phyloP scores from a whole-genome alignment of 2,797 vertebrate genomes.

The Chelon auratus region DNA sequence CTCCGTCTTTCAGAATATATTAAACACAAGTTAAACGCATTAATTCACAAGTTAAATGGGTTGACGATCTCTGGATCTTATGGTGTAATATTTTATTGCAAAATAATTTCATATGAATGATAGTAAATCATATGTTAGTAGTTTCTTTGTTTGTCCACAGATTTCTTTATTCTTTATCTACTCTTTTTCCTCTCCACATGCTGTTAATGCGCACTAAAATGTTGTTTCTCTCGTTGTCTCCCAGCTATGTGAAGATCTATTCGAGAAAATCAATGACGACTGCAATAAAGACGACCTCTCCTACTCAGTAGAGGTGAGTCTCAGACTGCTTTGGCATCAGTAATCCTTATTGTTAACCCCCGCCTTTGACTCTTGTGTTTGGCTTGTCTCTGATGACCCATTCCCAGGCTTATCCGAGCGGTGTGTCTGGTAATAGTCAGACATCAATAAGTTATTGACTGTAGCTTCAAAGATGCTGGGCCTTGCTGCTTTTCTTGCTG shows the following conservation, averaged over 20 bases:
- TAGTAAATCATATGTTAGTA: background rate
- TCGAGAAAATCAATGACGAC: slow-evolving; percentile 96
- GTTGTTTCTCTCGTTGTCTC: slow-evolving; percentile 38
- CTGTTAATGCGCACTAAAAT: slow-evolving; percentile 41
- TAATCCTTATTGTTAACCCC: slow-evolving; percentile 28
- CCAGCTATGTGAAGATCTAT: slow-evolving; percentile 96
- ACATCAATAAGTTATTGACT: slow-evolving; percentile 17
- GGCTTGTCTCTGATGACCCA: slow-evolving; percentile 18
- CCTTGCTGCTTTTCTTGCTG: slow-evolving; percentile 12
- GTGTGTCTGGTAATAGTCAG: slow-evolving; percentile 15
- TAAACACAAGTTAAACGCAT: no score
- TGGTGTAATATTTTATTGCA: background rate
- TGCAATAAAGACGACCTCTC: slow-evolving; percentile 95
- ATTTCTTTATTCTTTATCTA: background rate
- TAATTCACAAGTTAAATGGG: no score
- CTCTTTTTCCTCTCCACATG: slow-evolving; percentile 32
- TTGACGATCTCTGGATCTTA: background rate
- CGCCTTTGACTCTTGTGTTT: slow-evolving; percentile 8
- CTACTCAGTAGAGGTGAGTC: slow-evolving; percentile 97
- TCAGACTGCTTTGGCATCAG: slow-evolving; percentile 20
- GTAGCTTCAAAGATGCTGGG: slow-evolving; percentile 10
- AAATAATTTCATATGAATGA: background rate
- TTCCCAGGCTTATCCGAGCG: slow-evolving; percentile 5
- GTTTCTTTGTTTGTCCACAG: slow-evolving; percentile 6
- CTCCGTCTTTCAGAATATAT: no score